A percentile compares a stretch with the other conserved stretches of the same genome.
These are phyloP conservation scores for Pollicipes pollicipes DNA, from an alignment of 1,140 invertebrate genomes.

Conservation along the genomic window DNA sequence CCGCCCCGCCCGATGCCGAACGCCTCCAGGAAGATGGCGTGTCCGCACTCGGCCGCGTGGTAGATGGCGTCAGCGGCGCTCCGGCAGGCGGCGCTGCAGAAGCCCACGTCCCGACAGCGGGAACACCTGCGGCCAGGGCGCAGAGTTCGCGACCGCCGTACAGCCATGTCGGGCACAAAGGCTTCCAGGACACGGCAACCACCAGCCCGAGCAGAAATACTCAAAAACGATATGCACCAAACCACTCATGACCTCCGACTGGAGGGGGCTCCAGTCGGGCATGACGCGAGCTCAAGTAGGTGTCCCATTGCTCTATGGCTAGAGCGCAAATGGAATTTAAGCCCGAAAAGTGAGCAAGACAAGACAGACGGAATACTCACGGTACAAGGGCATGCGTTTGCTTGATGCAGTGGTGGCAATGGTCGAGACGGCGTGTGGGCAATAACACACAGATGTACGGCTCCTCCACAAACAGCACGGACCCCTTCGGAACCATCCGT, in stretches of 20 bases:
- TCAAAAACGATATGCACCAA: no score
- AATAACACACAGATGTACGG: neutral
- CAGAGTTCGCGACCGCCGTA: no score
- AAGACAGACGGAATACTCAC: no score
- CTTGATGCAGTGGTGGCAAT: neutral
- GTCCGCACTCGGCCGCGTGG: slow-evolving; percentile 1
- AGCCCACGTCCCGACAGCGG: neutral
- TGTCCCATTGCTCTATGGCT: no score
- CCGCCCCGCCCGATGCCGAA: neutral
- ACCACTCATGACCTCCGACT: no score
- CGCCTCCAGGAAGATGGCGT: neutral
- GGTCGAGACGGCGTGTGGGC: neutral
- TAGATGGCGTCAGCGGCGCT: neutral
- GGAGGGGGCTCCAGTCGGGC: no score
- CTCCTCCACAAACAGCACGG: neutral
- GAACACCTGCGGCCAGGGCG: neutral
- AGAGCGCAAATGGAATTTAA: no score
- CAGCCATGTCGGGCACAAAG: no score
- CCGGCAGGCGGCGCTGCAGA: slow-evolving; percentile 3
- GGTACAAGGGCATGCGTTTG: neutral
- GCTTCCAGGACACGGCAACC: no score
- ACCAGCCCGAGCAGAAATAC: no score
- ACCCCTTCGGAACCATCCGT: neutral
- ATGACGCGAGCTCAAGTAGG: no score
- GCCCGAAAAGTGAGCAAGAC: no score